Evolutionary conservation across 2,113 vertebrate genomes (phyloP).

Genomic region (Sander lucioperca): DNA sequence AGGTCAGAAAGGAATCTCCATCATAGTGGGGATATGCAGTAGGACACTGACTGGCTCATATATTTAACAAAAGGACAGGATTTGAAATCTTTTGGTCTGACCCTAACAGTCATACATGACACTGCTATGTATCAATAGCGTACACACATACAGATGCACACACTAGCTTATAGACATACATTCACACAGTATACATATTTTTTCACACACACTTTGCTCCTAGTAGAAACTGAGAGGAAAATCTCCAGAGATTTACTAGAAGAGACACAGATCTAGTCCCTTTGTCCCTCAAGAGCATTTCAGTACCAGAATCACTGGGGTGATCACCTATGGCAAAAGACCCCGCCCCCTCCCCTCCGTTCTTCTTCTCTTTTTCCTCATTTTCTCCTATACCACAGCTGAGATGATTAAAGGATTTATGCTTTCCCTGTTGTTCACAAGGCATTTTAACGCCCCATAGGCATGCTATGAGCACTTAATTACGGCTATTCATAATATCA

Average conservation of each 20-base stretch:
- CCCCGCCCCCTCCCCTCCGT: constrained; percentile 37
- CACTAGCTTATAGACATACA: constrained; percentile 16
- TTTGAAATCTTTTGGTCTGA: constrained; percentile 32
- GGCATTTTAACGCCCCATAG: not conserved
- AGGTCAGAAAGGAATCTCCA: constrained; percentile 2
- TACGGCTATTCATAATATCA: not conserved
- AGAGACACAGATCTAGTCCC: constrained; percentile 84
- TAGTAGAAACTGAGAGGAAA: constrained; percentile 53
- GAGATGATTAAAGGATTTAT: not conserved
- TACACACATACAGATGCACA: constrained; percentile 17
- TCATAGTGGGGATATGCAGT: not conserved
- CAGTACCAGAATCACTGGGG: constrained; percentile 90
- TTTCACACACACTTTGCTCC: constrained; percentile 37
- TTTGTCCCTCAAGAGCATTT: constrained; percentile 87
- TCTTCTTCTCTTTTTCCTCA: not conserved
- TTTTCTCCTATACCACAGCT: not conserved
- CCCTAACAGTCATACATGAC: constrained; percentile 6
- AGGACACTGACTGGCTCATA: constrained; percentile 4
- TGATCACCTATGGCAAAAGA: constrained; percentile 81
- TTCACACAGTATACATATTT: not conserved
- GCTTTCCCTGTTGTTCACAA: not conserved
- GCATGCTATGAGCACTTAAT: not conserved
- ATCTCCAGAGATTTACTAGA: constrained; percentile 40
- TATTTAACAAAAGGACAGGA: constrained; percentile 8
- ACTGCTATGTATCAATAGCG: constrained; percentile 15